Evolutionary conservation across 2,888 invertebrate genomes (phyloP), one percentile per base, ranked within the genome.

Genomic region (Heteromurus nitidus): DNA sequence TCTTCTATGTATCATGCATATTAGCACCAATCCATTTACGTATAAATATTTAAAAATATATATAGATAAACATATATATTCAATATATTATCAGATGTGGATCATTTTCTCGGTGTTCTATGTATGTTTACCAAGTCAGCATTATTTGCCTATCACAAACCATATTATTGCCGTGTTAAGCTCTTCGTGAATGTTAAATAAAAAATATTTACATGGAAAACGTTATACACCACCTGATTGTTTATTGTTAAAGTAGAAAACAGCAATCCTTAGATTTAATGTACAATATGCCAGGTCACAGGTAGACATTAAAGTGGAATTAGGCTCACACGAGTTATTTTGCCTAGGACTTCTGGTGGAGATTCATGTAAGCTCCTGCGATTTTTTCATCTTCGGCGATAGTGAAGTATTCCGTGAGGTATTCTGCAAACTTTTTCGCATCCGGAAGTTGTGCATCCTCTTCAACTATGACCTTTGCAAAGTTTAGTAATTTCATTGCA

Each of bases 291-390:
- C 18, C 2, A 9, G 2, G 13, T n/a, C 18, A n/a, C n/a, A n/a
- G n/a, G n/a, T n/a, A 58, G n/a, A 24, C 26, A 18, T 58, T 16
- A 2, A 26, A 58, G 36, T 36, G 5, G 5, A 9, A 36, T 36
- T 36, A 36, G 5, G 36, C 36, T 36, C 13, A 36, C 36, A 36
- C 36, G 36, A 36, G 13, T 9, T 36, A 36, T 36, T 36, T 9
- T 36, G 7, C 36, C n/a, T n/a, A n/a, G n/a, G n/a, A n/a, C n/a
- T n/a, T n/a, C n/a, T n/a, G n/a, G n/a, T n/a, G n/a, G n/a, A 74
- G 88, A 90, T 96, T 95, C 88, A 94, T 91, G 89, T 96, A 96
- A 20, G 96, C 94, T 86, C 93, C 93, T 3, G 92, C 90, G 58
- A 96, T 90, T 31, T 95, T 90, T 89, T 94, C 92, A 20, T 91